Evolutionary conservation across 2,888 invertebrate genomes (phyloP).

Genomic region (Heliconius hortense): DNA sequence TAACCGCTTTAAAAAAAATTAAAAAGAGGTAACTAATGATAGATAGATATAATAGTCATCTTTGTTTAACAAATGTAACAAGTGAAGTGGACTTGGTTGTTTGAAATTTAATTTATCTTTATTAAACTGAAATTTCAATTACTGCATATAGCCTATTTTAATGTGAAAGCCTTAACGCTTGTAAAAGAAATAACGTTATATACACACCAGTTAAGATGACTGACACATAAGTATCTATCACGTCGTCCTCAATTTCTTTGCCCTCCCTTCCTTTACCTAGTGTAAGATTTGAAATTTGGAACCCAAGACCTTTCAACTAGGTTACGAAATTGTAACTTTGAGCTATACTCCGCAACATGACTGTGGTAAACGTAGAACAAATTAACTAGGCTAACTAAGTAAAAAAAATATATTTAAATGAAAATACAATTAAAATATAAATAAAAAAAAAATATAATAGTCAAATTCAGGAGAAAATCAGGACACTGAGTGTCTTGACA

Average conservation of each 20-base stretch:
- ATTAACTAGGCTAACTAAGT: neutral
- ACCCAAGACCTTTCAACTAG: neutral
- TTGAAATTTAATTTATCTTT: conserved; percentile 9
- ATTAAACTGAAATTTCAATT: neutral
- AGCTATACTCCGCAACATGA: neutral
- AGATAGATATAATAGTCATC: no score
- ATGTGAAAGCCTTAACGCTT: neutral
- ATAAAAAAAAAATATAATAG: neutral
- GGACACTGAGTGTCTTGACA: neutral
- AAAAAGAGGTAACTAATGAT: no score
- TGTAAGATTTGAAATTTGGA: no score
- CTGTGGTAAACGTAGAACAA: neutral
- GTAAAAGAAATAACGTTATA: neutral
- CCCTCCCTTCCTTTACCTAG: no score
- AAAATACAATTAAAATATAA: no score
- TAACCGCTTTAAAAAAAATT: no score
- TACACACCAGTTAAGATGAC: no score
- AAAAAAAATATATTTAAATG: no score
- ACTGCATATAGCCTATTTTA: neutral
- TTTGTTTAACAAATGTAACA: no score
- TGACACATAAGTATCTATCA: no score
- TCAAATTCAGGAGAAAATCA: neutral
- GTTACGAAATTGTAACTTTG: neutral
- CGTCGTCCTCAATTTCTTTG: no score
- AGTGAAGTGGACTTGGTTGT: neutral